Evolutionary conservation across 2,888 invertebrate species (phyloP).

Genomic region (Pristionchus exspectatus): DNA sequence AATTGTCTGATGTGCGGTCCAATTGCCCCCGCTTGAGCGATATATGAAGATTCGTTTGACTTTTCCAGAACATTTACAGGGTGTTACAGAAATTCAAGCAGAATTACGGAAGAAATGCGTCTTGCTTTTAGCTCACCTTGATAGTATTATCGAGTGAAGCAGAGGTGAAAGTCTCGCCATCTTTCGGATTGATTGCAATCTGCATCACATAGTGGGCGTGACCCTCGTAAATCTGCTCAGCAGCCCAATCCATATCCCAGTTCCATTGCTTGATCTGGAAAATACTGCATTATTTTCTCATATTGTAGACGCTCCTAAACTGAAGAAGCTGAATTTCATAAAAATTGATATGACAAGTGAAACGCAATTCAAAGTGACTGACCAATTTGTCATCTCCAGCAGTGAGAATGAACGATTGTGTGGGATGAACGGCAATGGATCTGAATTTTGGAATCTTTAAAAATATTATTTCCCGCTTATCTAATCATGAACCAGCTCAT

Average conservation of each 20-base stretch:
- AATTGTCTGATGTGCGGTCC: neutral
- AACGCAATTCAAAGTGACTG: neutral
- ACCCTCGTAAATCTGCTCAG: conserved; percentile 97
- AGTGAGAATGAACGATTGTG: conserved; percentile 95
- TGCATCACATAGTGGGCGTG: conserved; percentile 99
- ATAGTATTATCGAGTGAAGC: conserved; percentile 97
- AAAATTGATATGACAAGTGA: neutral
- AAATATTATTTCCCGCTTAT: neutral
- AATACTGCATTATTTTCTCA: neutral
- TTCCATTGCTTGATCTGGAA: conserved; percentile 95
- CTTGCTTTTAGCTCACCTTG: no score
- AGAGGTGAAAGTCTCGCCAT: conserved; percentile 99
- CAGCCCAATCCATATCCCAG: conserved; percentile 98
- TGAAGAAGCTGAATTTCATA: neutral
- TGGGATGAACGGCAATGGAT: conserved; percentile 96
- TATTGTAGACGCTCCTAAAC: no score
- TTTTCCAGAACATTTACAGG: neutral
- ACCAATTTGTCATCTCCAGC: conserved; percentile 89
- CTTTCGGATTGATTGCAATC: conserved; percentile 98
- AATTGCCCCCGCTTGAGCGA: no score
- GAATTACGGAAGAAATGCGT: no score
- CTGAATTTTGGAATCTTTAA: conserved; percentile 55
- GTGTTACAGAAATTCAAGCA: neutral
- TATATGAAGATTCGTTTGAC: no score
- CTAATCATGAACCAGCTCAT: neutral